These are phyloP conservation scores for Balearica regulorum DNA, from an alignment of 2,797 vertebrate genomes.

Conservation along the genomic window DNA sequence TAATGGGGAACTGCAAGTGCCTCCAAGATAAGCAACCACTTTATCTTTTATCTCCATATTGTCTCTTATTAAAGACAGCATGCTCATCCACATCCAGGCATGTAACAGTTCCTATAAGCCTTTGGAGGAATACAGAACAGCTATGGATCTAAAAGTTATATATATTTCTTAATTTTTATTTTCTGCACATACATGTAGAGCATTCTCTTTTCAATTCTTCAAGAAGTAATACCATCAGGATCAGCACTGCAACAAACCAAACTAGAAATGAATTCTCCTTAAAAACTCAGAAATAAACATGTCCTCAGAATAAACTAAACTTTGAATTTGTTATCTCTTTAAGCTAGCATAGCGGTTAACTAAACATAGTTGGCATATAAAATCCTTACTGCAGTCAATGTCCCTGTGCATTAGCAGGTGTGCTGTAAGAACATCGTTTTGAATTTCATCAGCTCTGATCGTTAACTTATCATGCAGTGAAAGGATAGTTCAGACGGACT, in stretches of 20 bases:
- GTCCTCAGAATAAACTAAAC: not conserved
- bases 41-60: not conserved
- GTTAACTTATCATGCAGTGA: not conserved
- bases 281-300: not conserved
- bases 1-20: not conserved
- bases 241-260: not conserved
- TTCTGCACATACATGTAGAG: not conserved
- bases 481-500: conserved; percentile 15
- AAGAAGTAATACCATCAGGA: not conserved
- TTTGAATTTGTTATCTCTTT: not conserved
- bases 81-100: not conserved
- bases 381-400: not conserved
- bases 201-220: not conserved
- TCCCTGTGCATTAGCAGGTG: not conserved
- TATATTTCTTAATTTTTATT: not conserved
- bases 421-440: not conserved
- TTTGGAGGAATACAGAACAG: not conserved
- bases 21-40: not conserved
- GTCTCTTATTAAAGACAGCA: not conserved
- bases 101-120: not conserved
- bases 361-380: not conserved
- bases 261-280: not conserved
- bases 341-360: not conserved
- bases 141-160: not conserved
- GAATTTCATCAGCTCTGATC: conserved; percentile 18